Percentiles rank a stretch among this genome's conserved stretches.
Conservation (phyloP, 2,797 vertebrate genomes). For the Florisuga fusca region DNA sequence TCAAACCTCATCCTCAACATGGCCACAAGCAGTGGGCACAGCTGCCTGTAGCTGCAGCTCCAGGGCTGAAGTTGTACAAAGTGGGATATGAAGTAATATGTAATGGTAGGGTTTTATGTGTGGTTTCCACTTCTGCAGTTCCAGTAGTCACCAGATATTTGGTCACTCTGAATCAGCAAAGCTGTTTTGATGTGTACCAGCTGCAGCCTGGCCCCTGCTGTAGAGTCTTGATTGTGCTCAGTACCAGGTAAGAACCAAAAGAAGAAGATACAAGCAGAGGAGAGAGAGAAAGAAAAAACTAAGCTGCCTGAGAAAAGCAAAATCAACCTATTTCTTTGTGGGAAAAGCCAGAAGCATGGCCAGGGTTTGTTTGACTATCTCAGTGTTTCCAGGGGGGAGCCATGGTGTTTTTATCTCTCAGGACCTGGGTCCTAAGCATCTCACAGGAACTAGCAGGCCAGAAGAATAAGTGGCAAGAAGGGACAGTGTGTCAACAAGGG, state of each 20-base stretch:
- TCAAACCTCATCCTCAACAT: rapidly evolving
- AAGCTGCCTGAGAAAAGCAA: not conserved
- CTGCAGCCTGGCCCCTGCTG: not conserved
- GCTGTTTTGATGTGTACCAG: not conserved
- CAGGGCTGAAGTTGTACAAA: rapidly evolving
- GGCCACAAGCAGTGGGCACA: not conserved
- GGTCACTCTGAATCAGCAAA: not conserved
- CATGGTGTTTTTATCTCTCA: not conserved
- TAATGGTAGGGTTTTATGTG: not conserved
- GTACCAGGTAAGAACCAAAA: not conserved
- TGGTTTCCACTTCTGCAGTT: not conserved
- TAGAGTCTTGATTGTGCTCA: not conserved
- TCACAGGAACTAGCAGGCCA: not conserved
- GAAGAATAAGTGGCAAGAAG: not conserved
- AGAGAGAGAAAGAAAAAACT: rapidly evolving
- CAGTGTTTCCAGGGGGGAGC: not conserved
- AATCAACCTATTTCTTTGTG: not conserved
- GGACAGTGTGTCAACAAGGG: rapidly evolving
- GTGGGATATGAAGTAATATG: not conserved
- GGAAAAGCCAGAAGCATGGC: not conserved
- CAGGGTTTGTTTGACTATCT: not conserved
- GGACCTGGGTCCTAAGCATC: not conserved
- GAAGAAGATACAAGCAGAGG: not conserved
- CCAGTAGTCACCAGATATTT: not conserved
- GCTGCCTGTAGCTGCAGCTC: rapidly evolving